Conservation (phyloP, 2,888 invertebrate genomes). For the Heliconius charithonia region DNA sequence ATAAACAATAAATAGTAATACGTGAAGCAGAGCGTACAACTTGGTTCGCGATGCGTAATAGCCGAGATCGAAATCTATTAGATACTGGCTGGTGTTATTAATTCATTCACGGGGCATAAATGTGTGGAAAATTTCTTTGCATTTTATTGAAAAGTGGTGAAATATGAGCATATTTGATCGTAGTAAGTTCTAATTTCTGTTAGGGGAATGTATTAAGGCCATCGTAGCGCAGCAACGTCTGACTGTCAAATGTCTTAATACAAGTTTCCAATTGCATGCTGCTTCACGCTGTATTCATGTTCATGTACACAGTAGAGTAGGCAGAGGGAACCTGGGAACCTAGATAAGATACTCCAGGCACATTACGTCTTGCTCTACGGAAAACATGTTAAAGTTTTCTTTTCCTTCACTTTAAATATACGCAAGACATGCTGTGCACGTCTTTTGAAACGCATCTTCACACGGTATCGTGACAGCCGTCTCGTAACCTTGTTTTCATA, state of each 20-base stretch:
- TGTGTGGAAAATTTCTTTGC: neutral
- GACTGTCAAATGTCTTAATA: too few relatives aligned
- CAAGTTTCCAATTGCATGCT: too few relatives aligned
- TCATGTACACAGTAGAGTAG: too few relatives aligned
- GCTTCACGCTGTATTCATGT: too few relatives aligned
- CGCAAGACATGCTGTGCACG: too few relatives aligned
- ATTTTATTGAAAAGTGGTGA: neutral
- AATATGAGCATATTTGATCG: neutral
- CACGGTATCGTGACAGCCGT: constrained; percentile 4
- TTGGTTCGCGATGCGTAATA: constrained; percentile 19
- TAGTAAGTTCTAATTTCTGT: neutral
- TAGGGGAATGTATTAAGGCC: neutral
- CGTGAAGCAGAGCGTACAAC: constrained; percentile 25
- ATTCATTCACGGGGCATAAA: constrained; percentile 1
- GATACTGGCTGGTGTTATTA: constrained; percentile 11
- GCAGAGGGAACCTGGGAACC: too few relatives aligned
- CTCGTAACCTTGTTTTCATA: constrained; percentile 19
- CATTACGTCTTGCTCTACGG: too few relatives aligned
- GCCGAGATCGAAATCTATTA: constrained; percentile 14
- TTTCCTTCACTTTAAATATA: too few relatives aligned
- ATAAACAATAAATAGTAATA: constrained; percentile 16
- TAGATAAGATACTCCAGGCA: too few relatives aligned
- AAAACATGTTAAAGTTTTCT: too few relatives aligned
- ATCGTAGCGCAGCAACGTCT: too few relatives aligned
- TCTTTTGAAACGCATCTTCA: neutral